A percentile compares a stretch with the other conserved stretches of the same genome.
phyloP scores from a whole-genome alignment of 1,140 invertebrate genomes.

The Galleria mellonella region DNA sequence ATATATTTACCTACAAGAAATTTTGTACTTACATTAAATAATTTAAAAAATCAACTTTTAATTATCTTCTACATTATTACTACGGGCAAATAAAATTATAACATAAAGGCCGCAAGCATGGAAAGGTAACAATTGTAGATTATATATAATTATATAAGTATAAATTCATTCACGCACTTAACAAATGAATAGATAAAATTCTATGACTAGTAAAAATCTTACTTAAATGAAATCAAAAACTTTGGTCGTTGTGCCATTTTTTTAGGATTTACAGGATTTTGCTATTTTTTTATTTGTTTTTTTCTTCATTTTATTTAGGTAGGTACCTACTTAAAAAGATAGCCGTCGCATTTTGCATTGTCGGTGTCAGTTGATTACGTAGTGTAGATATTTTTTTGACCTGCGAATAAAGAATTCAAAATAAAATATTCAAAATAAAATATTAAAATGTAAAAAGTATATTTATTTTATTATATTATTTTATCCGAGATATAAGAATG shows the following conservation, averaged over 20 bases:
- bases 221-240: conserved; percentile 48
- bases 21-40: not conserved
- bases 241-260: conserved; percentile 73
- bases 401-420: conserved; percentile 30
- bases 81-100: conserved; percentile 12
- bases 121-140: not conserved
- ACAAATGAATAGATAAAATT: conserved; percentile 15
- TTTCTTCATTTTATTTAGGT: conserved; percentile 24
- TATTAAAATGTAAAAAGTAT: no score
- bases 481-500: no score
- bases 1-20: conserved; percentile 1
- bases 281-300: conserved; percentile 55
- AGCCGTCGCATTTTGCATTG: conserved; percentile 47
- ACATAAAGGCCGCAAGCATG: not conserved
- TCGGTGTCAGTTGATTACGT: conserved; percentile 57
- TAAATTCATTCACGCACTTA: conserved; percentile 5
- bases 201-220: conserved; percentile 57
- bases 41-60: not conserved
- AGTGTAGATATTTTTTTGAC: conserved; percentile 12
- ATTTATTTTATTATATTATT: no score
- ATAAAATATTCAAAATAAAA: no score
- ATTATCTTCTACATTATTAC: not conserved
- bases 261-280: conserved; percentile 57
- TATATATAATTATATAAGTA: no score
- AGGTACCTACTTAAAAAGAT: conserved; percentile 10